Conservation (phyloP, 2,797 vertebrate genomes). For the Enteromius viviparus region DNA sequence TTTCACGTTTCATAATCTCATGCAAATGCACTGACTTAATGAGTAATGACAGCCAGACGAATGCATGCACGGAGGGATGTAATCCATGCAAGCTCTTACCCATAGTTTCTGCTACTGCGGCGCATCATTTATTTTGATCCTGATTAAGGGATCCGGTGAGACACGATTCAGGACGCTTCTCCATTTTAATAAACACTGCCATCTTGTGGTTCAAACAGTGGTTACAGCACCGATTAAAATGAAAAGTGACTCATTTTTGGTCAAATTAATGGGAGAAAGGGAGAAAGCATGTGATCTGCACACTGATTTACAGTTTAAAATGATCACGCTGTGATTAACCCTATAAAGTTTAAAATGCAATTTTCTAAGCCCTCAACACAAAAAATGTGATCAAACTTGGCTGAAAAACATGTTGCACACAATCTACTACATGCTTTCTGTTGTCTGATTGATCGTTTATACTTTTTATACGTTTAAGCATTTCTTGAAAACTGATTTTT, state of each 20-base stretch:
- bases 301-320: background rate
- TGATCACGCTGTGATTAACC: background rate
- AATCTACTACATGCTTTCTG: background rate
- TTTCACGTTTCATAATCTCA: constrained; percentile 24
- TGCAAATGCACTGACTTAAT: constrained; percentile 17
- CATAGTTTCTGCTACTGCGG: background rate
- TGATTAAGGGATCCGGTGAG: background rate
- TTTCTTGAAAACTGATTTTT: too few species aligned
- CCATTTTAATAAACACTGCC: constrained; percentile 60
- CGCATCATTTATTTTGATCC: background rate
- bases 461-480: too few species aligned
- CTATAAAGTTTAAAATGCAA: background rate
- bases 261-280: background rate
- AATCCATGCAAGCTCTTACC: background rate
- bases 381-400: background rate
- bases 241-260: background rate
- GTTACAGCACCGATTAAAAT: background rate
- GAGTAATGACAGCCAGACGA: background rate
- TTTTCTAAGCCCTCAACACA: background rate
- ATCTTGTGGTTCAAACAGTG: constrained; percentile 59
- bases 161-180: background rate
- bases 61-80: background rate
- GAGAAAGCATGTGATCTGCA: background rate
- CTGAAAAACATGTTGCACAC: background rate
- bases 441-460: too few species aligned